Evolutionary conservation across 1,140 invertebrate species (phyloP), one percentile per base, ranked within the genome.

Genomic region (Oedothorax gibbosus): DNA sequence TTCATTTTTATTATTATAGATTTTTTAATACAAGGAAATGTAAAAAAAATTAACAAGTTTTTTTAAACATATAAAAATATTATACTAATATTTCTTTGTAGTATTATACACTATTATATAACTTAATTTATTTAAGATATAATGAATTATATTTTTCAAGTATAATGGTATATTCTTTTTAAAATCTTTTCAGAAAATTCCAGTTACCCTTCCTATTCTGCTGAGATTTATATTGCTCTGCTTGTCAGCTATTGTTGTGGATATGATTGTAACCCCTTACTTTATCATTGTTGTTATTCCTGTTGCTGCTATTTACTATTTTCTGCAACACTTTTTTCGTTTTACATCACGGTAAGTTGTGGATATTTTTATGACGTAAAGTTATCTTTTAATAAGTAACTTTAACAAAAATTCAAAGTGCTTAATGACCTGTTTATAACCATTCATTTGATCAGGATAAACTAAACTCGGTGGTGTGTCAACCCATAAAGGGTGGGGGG

Each of bases 201-300:
- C 94, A 11, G 94, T 93, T 56, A 93, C 94, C 4, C 92, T 95
- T 75, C 94, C 94, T 87, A 91, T 94, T 53, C 91, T 95, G 87
- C 90, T 93, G 15, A 94, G 94, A 88, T 94, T 96, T 86, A 91
- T 93, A 1, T 90, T 95, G 21, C 90, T 95, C 1, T 95, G 95
- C 87, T 89, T 92, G 3, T 94, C 94, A 3, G 94, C 94, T 7
- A 92, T 95, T 80, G 87, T 95, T 12, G 93, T 96, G 11, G 95
- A 95, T 90, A 91, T 92, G 0, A 90, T 92, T 18, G 92, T 94
- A 14, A 94, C 93, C 12, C 93, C 93, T 3, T 95, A 94, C 93
- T 95, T 94, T 82, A 87, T 95, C 20, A 87, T 93, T 2, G 91
- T 93, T 9, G 93, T 93, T 20, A 84, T 94, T 35, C 94, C 94